Evolutionary conservation across 2,888 invertebrate genomes (phyloP).

Genomic region (Marronus borbonicus): DNA sequence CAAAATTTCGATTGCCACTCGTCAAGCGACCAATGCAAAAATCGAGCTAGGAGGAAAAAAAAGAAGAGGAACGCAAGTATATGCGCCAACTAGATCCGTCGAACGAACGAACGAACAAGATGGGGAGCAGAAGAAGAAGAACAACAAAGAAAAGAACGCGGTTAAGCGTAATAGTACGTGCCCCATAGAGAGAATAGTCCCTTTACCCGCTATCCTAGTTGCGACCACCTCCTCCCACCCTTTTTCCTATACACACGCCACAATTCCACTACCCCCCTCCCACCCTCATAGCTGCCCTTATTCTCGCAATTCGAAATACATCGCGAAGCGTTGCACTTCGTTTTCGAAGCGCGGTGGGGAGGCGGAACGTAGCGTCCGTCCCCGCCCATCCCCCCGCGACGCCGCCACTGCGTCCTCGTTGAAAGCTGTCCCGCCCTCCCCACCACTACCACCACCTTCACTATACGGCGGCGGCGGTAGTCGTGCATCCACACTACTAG

Average conservation of each 20-base stretch:
- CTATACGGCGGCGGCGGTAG: not conserved
- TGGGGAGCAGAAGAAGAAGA: slow-evolving; percentile 20
- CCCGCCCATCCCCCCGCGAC: slow-evolving; percentile 44
- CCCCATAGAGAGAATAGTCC: slow-evolving; percentile 21
- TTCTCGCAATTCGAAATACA: slow-evolving; percentile 11
- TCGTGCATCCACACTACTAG: slow-evolving; percentile 51
- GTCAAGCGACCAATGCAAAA: slow-evolving; percentile 9
- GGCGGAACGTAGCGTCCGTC: slow-evolving; percentile 57
- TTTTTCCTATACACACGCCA: not conserved
- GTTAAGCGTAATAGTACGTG: slow-evolving; percentile 50
- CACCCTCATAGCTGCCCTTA: slow-evolving; percentile 52
- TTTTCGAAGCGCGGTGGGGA: slow-evolving; percentile 50
- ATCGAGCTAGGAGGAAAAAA: not conserved
- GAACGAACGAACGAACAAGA: not conserved
- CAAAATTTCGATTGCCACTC: slow-evolving; percentile 41
- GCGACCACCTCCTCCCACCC: slow-evolving; percentile 17
- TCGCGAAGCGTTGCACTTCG: slow-evolving; percentile 57
- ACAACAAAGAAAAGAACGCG: slow-evolving; percentile 20
- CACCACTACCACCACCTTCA: slow-evolving; percentile 40
- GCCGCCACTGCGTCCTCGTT: slow-evolving; percentile 38
- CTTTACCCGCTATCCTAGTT: slow-evolving; percentile 44
- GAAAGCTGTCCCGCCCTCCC: slow-evolving; percentile 44
- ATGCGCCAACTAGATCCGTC: not conserved
- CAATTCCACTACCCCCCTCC: slow-evolving; percentile 1
- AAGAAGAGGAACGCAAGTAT: not conserved